Percentiles rank a stretch among this genome's conserved stretches.
Evolutionary conservation across 2,888 invertebrate species (phyloP).

Genomic region (Stictocephala bisonia): DNA sequence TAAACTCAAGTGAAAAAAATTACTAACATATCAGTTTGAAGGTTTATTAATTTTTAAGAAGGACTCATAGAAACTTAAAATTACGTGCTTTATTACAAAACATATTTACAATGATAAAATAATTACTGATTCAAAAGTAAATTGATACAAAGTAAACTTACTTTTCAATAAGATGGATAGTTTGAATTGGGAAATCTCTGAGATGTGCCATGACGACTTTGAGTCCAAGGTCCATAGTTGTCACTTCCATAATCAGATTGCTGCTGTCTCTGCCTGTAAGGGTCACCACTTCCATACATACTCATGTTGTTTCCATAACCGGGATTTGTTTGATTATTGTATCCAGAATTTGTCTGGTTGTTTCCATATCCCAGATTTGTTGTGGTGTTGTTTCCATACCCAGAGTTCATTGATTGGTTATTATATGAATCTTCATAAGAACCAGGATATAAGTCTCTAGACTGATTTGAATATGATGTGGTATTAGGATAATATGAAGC

Average conservation of each 20-base stretch:
- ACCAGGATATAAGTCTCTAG: neutral
- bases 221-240: neutral
- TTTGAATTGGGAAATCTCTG: conserved; percentile 6
- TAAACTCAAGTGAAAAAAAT: too few species aligned
- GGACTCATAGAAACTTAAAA: too few species aligned
- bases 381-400: neutral
- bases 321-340: neutral
- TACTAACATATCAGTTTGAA: too few species aligned
- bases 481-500: neutral
- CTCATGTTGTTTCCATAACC: conserved; percentile 1
- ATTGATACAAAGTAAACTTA: too few species aligned
- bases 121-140: too few species aligned
- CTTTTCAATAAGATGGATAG: conserved; percentile 9
- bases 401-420: too few species aligned
- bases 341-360: neutral
- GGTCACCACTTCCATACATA: neutral
- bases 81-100: too few species aligned
- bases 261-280: neutral
- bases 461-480: neutral
- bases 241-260: neutral
- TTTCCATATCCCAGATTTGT: conserved; percentile 5
- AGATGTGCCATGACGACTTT: neutral
- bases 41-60: too few species aligned
- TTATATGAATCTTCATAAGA: neutral
- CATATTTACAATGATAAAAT: too few species aligned